A percentile compares a stretch with the other conserved stretches of the same genome.
These are phyloP conservation scores for Pitangus sulphuratus DNA, from an alignment of 2,797 vertebrate genomes.

Conservation along the genomic window DNA sequence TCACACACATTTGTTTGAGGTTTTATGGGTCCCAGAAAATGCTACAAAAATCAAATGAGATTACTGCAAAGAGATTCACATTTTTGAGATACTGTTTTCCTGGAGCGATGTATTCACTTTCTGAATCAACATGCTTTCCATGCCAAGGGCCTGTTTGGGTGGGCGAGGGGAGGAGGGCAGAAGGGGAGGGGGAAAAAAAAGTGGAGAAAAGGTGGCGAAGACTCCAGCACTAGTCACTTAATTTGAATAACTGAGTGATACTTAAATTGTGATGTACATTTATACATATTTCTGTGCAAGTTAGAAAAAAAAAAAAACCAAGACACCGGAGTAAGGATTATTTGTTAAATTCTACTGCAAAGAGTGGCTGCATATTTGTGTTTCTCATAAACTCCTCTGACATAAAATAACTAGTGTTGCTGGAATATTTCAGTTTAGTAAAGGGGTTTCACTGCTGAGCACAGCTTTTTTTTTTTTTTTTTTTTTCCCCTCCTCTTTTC, in stretches of 20 bases:
- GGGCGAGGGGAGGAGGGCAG: not conserved
- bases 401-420: not conserved
- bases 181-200: not conserved
- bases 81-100: not conserved
- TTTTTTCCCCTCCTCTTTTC: not conserved
- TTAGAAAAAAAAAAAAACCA: not conserved
- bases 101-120: not conserved
- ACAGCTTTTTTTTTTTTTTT: not conserved
- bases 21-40: not conserved
- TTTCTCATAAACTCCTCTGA: not conserved
- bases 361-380: not conserved
- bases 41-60: not conserved
- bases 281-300: not conserved
- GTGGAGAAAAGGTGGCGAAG: not conserved
- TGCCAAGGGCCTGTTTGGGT: not conserved
- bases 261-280: not conserved
- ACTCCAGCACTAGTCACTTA: not conserved
- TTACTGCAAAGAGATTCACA: not conserved
- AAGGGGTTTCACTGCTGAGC: not conserved
- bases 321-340: not conserved
- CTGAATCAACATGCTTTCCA: not conserved
- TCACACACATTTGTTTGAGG: not conserved
- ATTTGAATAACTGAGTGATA: not conserved
- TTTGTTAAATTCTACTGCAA: not conserved
- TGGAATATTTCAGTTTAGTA: slow-evolving; percentile 27